Evolutionary conservation across 2,797 vertebrate species (phyloP), one percentile per base, ranked within the genome.

Genomic region (Champsocephalus esox): DNA sequence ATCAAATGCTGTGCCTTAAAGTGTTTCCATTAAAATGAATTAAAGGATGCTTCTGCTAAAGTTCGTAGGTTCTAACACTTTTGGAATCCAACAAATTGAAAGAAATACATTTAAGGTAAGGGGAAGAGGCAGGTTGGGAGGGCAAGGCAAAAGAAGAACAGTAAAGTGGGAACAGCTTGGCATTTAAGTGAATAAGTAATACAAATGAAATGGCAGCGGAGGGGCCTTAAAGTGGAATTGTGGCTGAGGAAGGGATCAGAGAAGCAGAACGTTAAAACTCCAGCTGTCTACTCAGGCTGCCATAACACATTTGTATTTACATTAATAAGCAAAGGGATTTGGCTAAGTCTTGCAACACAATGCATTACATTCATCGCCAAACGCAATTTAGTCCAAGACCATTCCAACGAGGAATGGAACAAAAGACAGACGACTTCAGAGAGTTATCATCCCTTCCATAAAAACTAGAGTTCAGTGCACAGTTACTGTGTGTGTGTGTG

Each of bases 11-110:
- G 21, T 46, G 32, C 34, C 63, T 60, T 61, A 50, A 56, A 34
- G 32, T 79, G 44, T 4, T 78, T 54, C 54, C 62, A 67, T 61
- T 17, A 41, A 28, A 56, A 61, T 58, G 44, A 46, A 60, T 57
- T 46, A 54, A 66, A 48, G 8, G 12, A 38, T 49, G 46, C 21
- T 52, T 55, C 55, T 62, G 52, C 44, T 45, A 49, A 38, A 73
- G 44, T 50, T 64, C 17, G 38, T 19, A 61, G 59, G 62, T 50
- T 64, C 38, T 67, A 24, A 49, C 4, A 50, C 14, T 28, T 61
- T 73, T 61, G 64, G 70, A 19, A 65, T 61, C 59, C 28, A 28
- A 13, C 52, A 54, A 38, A 38, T 9, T 9, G 8, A 38, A 38
- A 38, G 34, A 38, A 38, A 38, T 38, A 38, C 34, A 38, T 34